These are phyloP conservation scores for Adelges cooleyi DNA, from an alignment of 1,140 invertebrate genomes.

Conservation along the genomic window DNA sequence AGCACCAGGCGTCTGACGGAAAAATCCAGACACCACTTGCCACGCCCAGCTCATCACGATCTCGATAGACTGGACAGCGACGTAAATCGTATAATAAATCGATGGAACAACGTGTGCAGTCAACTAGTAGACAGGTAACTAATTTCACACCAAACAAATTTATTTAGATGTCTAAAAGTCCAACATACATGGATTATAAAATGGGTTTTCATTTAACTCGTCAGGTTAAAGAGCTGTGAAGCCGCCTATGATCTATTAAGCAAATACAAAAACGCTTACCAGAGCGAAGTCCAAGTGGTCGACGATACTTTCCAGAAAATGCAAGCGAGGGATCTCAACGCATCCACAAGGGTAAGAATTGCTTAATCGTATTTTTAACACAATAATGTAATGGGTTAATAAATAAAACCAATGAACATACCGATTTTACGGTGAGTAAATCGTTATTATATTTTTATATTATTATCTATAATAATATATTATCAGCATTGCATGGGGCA, in stretches of 20 bases:
- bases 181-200: neutral
- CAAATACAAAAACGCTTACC: constrained; percentile 73
- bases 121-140: constrained; percentile 77
- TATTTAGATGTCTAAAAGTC: too few relatives aligned
- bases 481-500: neutral
- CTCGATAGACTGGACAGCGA: constrained; percentile 89
- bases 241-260: constrained; percentile 72
- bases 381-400: too few relatives aligned
- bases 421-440: neutral
- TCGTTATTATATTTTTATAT: too few relatives aligned
- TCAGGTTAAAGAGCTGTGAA: constrained; percentile 70
- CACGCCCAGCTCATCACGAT: constrained; percentile 58
- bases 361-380: too few relatives aligned
- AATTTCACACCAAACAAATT: too few relatives aligned
- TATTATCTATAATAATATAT: too few relatives aligned
- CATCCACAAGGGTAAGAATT: constrained; percentile 62
- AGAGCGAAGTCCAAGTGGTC: constrained; percentile 77
- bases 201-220: constrained; percentile 30
- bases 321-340: constrained; percentile 57
- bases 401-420: too few relatives aligned
- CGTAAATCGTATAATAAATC: constrained; percentile 68
- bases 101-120: constrained; percentile 83
- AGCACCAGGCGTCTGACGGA: constrained; percentile 76
- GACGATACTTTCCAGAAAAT: constrained; percentile 63
- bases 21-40: constrained; percentile 58